Evolutionary conservation across 1,140 invertebrate species (phyloP), one percentile per base, ranked within the genome.

Genomic region (Armadillidium nasatum): DNA sequence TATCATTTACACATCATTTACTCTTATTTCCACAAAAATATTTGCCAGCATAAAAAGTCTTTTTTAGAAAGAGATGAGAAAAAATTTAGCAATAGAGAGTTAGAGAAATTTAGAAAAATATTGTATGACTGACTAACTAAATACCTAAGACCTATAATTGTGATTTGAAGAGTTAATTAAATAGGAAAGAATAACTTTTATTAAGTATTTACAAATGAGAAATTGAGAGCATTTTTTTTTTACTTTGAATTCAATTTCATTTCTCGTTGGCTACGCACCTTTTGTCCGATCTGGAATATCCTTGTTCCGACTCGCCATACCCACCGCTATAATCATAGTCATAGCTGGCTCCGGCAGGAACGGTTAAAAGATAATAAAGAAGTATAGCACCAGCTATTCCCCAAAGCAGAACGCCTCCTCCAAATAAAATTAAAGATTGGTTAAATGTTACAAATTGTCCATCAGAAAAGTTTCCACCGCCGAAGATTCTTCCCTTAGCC

Each of bases 401-500:
- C 80, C 80, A 81, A 69, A 81, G 80, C 75, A 81, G 71, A 74
- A 81, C 78, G 75, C 80, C 80, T 50, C 76, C 80, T 71, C 76
- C 78, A 77, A 81, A 81, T 77, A 81, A 75, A 75, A 81, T 74
- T 72, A 81, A 71, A 75, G 80, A 78, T 72, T 76, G 78, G 77
- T 81, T 81, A 77, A 81, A 81, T 75, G 80, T 81, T 69, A 81
- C 77, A 81, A 79, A 81, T 46, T 75, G 75, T 54, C 80, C 80
- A 50, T 75, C 60, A 72, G 80, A 72, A 68, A 73, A 72, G 76
- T 81, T 81, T 67, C 44, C 73, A 77, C 71, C 76, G 75, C 77
- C 74, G 77, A 81, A 79, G 76, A 81, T 15, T 7, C 50, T 13
- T 15, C 11, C 11, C 19, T 60, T 1, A 60, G 50, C 11, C 11